Evolutionary conservation across 1,140 invertebrate species (phyloP).

Genomic region (Drosophila mojavensis): DNA sequence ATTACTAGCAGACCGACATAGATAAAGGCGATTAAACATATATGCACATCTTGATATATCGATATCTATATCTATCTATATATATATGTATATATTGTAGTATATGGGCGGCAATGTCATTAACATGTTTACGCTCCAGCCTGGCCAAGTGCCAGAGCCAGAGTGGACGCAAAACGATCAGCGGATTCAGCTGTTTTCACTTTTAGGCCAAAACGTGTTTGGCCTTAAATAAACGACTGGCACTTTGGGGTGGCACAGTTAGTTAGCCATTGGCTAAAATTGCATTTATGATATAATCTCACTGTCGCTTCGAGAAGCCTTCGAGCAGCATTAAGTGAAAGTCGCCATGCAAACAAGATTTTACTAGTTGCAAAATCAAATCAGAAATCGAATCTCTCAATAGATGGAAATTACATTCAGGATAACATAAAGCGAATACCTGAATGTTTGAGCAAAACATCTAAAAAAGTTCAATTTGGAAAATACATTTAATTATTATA

Average conservation of each 20-base stretch:
- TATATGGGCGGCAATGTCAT: constrained; percentile 35
- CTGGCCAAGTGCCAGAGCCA: constrained; percentile 15
- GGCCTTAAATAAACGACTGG: constrained; percentile 35
- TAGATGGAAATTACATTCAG: no score
- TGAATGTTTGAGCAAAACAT: no score
- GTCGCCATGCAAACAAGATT: background rate
- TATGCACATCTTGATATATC: background rate
- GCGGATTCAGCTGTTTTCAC: constrained; percentile 24
- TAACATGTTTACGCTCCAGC: constrained; percentile 32
- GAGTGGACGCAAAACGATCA: background rate
- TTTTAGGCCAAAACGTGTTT: constrained; percentile 46
- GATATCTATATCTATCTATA: background rate
- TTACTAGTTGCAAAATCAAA: no score
- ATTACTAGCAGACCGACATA: background rate
- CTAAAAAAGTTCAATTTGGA: no score
- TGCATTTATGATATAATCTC: constrained; percentile 3
- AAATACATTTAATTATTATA: no score
- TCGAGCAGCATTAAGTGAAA: constrained; percentile 10
- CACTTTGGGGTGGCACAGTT: constrained; percentile 16
- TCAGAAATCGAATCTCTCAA: no score
- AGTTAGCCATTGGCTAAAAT: background rate
- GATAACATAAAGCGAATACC: no score
- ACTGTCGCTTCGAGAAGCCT: background rate
- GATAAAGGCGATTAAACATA: background rate
- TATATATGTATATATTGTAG: background rate